Evolutionary conservation across 1,140 invertebrate genomes (phyloP).

Genomic region (Geopemphigus sp.): DNA sequence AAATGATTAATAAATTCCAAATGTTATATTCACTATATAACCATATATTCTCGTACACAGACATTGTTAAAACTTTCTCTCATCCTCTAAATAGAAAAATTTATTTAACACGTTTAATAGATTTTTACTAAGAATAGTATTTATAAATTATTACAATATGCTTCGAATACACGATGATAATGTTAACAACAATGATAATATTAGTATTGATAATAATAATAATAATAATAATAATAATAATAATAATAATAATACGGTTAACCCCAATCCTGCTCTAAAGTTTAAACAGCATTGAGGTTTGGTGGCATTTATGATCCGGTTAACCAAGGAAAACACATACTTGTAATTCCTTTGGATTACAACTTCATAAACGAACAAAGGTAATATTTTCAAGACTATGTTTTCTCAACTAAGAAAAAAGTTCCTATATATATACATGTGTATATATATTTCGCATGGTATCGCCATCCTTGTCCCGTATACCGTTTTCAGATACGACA

Average conservation of each 20-base stretch:
- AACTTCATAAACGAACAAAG: slow-evolving; percentile 30
- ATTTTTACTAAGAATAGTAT: too few relatives aligned
- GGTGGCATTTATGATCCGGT: not conserved
- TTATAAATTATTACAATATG: too few relatives aligned
- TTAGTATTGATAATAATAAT: too few relatives aligned
- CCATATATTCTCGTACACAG: too few relatives aligned
- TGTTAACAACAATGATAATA: not conserved
- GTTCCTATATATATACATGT: not conserved
- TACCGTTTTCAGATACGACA: not conserved
- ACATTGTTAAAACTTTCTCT: too few relatives aligned
- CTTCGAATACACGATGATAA: not conserved
- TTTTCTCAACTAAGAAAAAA: slow-evolving; percentile 6
- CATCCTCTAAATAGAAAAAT: too few relatives aligned
- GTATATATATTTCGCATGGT: too few relatives aligned
- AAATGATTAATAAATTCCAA: too few relatives aligned
- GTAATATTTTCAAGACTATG: slow-evolving; percentile 31
- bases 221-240: too few relatives aligned
- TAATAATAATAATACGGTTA: too few relatives aligned
- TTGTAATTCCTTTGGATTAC: slow-evolving; percentile 21
- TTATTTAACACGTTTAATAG: too few relatives aligned
- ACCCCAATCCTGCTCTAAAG: slow-evolving; percentile 3
- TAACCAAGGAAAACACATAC: slow-evolving; percentile 2
- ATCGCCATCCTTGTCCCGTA: not conserved
- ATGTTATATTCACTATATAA: too few relatives aligned
- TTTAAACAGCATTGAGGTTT: not conserved